phyloP scores from a whole-genome alignment of 1,140 invertebrate species.

The Pemphigus obesinymphae region DNA sequence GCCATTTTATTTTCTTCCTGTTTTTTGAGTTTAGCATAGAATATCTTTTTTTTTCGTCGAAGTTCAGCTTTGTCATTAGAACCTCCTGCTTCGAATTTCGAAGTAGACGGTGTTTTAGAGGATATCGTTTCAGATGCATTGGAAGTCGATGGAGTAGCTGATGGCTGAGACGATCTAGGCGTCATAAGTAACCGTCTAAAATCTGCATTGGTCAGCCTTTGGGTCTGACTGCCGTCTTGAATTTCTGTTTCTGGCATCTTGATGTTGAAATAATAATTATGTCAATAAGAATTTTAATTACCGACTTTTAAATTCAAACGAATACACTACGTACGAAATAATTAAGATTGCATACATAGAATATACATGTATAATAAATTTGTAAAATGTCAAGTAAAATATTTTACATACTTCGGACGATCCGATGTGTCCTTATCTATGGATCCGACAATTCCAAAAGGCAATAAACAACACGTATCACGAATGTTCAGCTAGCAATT shows the following conservation, averaged over 20 bases:
- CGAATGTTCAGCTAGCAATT: too few species aligned
- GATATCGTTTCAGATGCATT: not conserved
- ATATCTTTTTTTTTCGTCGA: constrained; percentile 79
- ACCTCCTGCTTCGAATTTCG: constrained; percentile 48
- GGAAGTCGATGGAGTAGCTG: not conserved
- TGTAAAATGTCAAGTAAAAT: too few species aligned
- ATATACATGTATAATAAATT: too few species aligned
- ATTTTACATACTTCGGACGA: too few species aligned
- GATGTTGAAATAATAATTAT: too few species aligned
- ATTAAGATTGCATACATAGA: too few species aligned
- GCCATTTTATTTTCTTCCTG: constrained; percentile 94
- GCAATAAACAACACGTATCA: too few species aligned
- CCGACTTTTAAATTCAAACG: too few species aligned
- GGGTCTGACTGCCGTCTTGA: constrained; percentile 58
- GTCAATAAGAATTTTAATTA: not conserved
- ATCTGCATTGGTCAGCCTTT: constrained; percentile 88
- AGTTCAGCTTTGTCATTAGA: constrained; percentile 64
- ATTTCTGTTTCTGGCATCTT: constrained; percentile 38
- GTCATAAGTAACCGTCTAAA: constrained; percentile 95
- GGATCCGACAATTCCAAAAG: too few species aligned
- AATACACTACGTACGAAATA: too few species aligned
- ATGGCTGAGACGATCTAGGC: constrained; percentile 64
- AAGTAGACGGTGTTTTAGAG: not conserved
- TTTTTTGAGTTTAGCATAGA: constrained; percentile 90
- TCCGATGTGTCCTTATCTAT: too few species aligned